Conservation (phyloP, 2,113 vertebrate genomes). For the Elephas maximus region DNA sequence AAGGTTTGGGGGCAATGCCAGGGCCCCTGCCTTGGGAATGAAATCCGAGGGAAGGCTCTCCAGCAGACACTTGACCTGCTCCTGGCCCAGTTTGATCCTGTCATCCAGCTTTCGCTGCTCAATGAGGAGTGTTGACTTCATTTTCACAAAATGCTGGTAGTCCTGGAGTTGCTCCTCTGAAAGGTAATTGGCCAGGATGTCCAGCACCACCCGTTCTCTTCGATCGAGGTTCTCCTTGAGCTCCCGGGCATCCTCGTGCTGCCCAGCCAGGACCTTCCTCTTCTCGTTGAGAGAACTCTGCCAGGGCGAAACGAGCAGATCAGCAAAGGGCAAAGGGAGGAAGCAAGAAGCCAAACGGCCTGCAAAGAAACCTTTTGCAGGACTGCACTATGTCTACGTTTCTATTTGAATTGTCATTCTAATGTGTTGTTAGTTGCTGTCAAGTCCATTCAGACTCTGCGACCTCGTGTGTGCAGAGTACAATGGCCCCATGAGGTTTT, state of each 20-base stretch:
- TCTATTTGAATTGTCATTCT: no score
- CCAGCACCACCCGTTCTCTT: conserved; percentile 92
- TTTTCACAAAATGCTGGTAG: conserved; percentile 94
- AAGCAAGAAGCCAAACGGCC: not conserved
- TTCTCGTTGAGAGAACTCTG: conserved; percentile 95
- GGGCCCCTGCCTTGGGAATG: conserved; percentile 78
- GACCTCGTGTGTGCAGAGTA: not conserved
- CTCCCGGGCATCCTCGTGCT: conserved; percentile 96
- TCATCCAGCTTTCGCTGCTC: conserved; percentile 96
- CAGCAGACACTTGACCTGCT: conserved; percentile 92
- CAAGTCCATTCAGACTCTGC: not conserved
- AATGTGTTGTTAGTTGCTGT: not conserved
- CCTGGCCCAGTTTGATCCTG: conserved; percentile 94
- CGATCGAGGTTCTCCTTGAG: conserved; percentile 98
- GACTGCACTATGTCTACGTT: accelerated
- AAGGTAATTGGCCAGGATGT: conserved; percentile 93
- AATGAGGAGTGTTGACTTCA: conserved; percentile 95
- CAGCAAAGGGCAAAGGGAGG: not conserved
- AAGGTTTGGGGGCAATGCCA: conserved; percentile 51
- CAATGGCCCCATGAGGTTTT: not conserved
- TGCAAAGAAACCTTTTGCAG: not conserved
- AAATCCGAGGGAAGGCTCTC: conserved; percentile 91
- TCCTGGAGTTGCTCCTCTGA: conserved; percentile 91
- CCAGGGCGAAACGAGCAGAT: not conserved
- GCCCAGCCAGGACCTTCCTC: conserved; percentile 92